Base-by-base conservation (phyloP, 1,140 invertebrate genomes). In the Leptinotarsa lineolata region DNA sequence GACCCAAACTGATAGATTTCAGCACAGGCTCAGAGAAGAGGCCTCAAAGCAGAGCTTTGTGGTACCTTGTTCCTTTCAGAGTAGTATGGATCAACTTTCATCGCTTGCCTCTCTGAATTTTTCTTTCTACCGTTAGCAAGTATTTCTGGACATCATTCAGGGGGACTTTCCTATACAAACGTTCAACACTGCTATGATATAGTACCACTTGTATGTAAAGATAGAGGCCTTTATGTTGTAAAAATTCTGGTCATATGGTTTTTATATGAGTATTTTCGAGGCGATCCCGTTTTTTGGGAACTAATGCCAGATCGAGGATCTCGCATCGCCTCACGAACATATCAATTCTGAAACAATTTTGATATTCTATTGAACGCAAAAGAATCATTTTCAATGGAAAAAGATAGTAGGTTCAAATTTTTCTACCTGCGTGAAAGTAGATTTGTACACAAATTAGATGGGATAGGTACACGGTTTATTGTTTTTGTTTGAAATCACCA, bases 181-280 rank as follows among this genome's bases (percentile, higher is more conserved):
- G 20, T 63, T 63, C 20, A 4, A 22, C 13, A 24, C 60, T 21
- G 15, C 15, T 63, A 63, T 22, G 22, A 63, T 63, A 6, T 66
- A 66, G 39, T 46, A 66, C 39, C 64, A 66, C 24, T 39, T 54
- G 48, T 54, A 15, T 66, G 64, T 66, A 66, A 66, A 66, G 11
- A 39, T 46, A 66, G 18, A 39, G 39, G 64, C 30, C 64, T 39
- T 66, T 66, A 30, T 66, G 64, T 66, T 66, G 64, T 66, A 24
- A 66, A 66, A 44, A 66, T 39, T 30, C 39, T 66, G 18, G 30
- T 66, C 22, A 66, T 66, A 66, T 66, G 22, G 39, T 39, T 66
- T 66, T 66, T 66, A 66, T 66, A 66, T n/a, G 30, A 66, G 64
- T 66, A 39, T 66, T 66, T 66, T 66, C 24, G 11, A 66, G 64